Evolutionary conservation across 2,888 invertebrate genomes (phyloP), one percentile per base, ranked within the genome.

Genomic region (Gastrophysa polygoni): DNA sequence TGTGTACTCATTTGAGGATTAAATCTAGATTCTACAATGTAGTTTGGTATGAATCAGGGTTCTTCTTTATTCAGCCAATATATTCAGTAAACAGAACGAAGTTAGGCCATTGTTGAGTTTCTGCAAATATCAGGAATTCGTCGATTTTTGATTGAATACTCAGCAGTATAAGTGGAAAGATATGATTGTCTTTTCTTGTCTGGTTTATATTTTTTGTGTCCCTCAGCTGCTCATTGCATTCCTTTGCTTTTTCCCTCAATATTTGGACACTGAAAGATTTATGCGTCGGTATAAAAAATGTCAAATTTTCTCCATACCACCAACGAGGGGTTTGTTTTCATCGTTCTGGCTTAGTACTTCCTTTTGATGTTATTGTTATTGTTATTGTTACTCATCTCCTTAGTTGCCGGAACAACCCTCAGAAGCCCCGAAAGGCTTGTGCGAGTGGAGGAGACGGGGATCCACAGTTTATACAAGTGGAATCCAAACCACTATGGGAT

Each of bases 31-130:
- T n/a, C 21, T 6, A 49, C 49, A n/a, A 49, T 24, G 24, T 49
- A 49, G n/a, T 49, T 49, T 24, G 49, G 49, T 49, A 49, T 24
- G 24, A 24, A 49, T 10, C 49, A 49, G 24, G 49, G 49, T 24
- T 49, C 49, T 7, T 49, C 24, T n/a, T 14, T 8, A 49, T 24
- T 8, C 24, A 49, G 24, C 49, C 49, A 49, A 24, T 49, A n/a
- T n/a, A 28, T 24, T 49, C 49, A 24, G 49, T 49, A 7, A 49
- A 2, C 49, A 49, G 28, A n/a, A 49, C 49, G 2, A 49, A 49
- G 21, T 49, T 24, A 14, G 49, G 8, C 20, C 49, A 21, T 24
- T 49, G 24, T 49, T 24, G 49, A 24, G 16, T 24, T 49, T 49
- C 49, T 24, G 49, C 49, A n/a, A 49, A 49, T 49, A 21, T 49